Conservation (phyloP, 92 coral and sea anemone species). For the Epizoanthus rinbou region DNA sequence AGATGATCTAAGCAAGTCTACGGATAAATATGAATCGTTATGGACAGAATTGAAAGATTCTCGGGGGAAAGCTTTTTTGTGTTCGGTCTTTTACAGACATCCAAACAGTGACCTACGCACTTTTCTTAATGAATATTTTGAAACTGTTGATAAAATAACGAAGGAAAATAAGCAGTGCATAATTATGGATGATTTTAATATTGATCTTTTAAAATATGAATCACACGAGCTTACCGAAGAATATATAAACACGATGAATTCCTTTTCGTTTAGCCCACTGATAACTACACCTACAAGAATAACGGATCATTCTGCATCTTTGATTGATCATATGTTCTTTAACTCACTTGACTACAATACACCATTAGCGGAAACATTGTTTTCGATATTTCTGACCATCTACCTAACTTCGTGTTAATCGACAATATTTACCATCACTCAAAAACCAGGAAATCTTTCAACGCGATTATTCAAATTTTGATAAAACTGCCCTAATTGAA, state of each 20-base stretch:
- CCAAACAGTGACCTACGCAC: background rate
- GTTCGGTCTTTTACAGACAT: constrained; percentile 4
- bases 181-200: constrained; percentile 22
- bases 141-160: constrained; percentile 7
- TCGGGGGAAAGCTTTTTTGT: background rate
- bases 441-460: no score
- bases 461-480: no score
- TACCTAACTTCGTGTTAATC: no score
- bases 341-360: no score
- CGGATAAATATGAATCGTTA: background rate
- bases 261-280: no score
- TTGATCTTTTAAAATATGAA: constrained; percentile 4
- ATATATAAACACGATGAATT: no score
- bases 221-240: background rate
- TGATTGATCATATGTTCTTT: no score
- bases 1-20: background rate
- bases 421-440: no score
- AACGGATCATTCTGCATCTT: background rate
- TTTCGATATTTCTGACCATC: no score
- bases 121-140: constrained; percentile 10
- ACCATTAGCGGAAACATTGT: no score
- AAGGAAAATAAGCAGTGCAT: constrained; percentile 19
- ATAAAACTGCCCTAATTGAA: no score
- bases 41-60: constrained; percentile 3
- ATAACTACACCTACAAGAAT: no score